Evolutionary conservation across 2,113 vertebrate species (phyloP).

Genomic region (Microtus pennsylvanicus): DNA sequence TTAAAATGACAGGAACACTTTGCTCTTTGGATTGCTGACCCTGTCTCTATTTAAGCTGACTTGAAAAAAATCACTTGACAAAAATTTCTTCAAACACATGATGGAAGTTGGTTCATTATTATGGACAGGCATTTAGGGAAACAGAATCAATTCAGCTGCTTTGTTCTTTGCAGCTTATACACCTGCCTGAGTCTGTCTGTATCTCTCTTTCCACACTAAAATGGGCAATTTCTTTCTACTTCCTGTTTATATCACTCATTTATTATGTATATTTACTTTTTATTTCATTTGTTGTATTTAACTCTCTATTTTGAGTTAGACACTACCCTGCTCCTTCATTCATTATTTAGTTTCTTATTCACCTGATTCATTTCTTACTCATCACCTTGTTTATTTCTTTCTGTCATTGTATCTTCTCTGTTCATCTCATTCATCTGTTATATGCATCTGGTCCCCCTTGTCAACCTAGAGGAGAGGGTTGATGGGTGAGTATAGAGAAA

Average conservation of each 20-base stretch:
- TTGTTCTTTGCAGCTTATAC: not conserved
- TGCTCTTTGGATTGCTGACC: slow-evolving; percentile 41
- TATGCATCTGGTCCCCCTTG: too few species aligned
- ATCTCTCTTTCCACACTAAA: not conserved
- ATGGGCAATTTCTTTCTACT: not conserved
- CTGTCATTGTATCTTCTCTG: not conserved
- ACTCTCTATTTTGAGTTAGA: not conserved
- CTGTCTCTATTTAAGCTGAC: slow-evolving; percentile 27
- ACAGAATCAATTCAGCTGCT: not conserved
- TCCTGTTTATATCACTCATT: not conserved
- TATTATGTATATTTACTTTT: not conserved
- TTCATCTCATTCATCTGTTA: not conserved
- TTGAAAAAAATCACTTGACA: slow-evolving; percentile 36
- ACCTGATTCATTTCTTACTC: not conserved
- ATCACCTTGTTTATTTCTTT: not conserved
- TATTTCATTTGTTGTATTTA: not conserved
- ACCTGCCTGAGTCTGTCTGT: not conserved
- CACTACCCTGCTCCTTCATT: not conserved
- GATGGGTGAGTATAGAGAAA: not conserved
- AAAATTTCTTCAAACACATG: slow-evolving; percentile 18
- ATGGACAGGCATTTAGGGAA: not conserved
- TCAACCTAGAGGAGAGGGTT: not conserved
- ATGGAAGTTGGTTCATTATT: slow-evolving; percentile 8
- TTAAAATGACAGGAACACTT: slow-evolving; percentile 19
- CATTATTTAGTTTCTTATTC: not conserved